phyloP scores from a whole-genome alignment of 1,140 invertebrate species.

The Drosophila santomea region DNA sequence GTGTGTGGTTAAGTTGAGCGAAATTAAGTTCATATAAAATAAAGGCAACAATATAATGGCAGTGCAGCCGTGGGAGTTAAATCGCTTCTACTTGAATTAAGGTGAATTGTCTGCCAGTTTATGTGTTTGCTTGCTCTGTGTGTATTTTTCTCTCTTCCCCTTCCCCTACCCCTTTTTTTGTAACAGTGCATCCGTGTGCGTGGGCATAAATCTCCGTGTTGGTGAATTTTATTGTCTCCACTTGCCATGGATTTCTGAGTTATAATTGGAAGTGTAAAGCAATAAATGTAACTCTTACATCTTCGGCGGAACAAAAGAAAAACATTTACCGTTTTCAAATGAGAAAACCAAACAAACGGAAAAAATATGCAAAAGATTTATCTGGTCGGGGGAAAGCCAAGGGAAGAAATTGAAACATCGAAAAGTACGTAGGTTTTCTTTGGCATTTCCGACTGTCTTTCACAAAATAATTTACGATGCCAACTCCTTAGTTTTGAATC shows the following conservation, averaged over 20 bases:
- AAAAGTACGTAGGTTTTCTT: not conserved
- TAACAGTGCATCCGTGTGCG: constrained; percentile 31
- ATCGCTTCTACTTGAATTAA: constrained; percentile 80
- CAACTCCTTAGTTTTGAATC: too few species aligned
- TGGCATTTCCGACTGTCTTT: constrained; percentile 8
- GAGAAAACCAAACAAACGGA: constrained; percentile 28
- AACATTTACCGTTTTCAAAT: constrained; percentile 43
- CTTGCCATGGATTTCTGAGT: constrained; percentile 72
- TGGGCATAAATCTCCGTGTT: constrained; percentile 67
- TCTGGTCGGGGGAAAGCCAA: not conserved
- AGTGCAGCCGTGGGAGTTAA: constrained; percentile 68
- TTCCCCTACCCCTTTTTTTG: not conserved
- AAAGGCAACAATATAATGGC: constrained; percentile 70
- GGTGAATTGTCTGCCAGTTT: constrained; percentile 57
- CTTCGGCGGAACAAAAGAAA: constrained; percentile 16
- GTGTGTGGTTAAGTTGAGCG: constrained; percentile 64
- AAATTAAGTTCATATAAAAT: constrained; percentile 83
- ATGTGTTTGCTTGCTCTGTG: not conserved
- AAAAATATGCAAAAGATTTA: constrained; percentile 31
- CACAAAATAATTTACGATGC: too few species aligned
- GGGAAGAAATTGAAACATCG: constrained; percentile 6
- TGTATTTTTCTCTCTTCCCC: not conserved
- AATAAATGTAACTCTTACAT: constrained; percentile 57
- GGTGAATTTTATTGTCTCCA: constrained; percentile 76
- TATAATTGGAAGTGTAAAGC: constrained; percentile 81